phyloP scores from a whole-genome alignment of 2,888 invertebrate species.

The Cephonodes hylas region DNA sequence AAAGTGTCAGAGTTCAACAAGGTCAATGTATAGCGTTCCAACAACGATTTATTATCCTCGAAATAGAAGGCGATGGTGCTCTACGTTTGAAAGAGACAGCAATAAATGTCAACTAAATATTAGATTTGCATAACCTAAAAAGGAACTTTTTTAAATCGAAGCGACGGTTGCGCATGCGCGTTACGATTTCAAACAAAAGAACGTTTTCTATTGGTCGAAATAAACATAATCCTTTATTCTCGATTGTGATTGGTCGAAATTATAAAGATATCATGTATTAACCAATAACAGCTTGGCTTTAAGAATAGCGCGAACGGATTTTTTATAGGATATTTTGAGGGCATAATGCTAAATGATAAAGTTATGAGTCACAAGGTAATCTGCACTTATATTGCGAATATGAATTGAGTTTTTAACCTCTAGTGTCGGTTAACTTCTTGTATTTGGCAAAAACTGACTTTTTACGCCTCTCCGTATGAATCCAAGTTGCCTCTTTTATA shows the following conservation, averaged over 20 bases:
- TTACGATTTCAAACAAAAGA: neutral
- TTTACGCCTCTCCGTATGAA: neutral
- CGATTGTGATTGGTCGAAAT: neutral
- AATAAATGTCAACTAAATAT: neutral
- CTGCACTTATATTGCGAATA: neutral
- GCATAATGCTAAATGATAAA: neutral
- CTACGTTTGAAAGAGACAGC: neutral
- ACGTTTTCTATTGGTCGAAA: neutral
- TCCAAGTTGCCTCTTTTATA: neutral
- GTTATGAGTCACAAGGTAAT: conserved; percentile 1
- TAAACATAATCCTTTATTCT: too few species aligned
- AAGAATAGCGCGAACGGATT: neutral
- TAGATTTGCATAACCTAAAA: neutral
- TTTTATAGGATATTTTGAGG: neutral
- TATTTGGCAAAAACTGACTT: neutral
- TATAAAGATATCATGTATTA: neutral
- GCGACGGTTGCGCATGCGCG: neutral
- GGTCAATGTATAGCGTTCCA: conserved; percentile 4
- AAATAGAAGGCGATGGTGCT: neutral
- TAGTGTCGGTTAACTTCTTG: neutral
- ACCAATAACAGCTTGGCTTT: neutral
- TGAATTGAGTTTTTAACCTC: neutral
- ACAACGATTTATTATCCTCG: neutral
- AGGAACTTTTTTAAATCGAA: neutral
- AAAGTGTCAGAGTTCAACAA: neutral